A percentile compares a stretch with the other conserved stretches of the same genome.
Evolutionary conservation across 1,140 invertebrate genomes (phyloP).

Genomic region (Eupeodes corollae): DNA sequence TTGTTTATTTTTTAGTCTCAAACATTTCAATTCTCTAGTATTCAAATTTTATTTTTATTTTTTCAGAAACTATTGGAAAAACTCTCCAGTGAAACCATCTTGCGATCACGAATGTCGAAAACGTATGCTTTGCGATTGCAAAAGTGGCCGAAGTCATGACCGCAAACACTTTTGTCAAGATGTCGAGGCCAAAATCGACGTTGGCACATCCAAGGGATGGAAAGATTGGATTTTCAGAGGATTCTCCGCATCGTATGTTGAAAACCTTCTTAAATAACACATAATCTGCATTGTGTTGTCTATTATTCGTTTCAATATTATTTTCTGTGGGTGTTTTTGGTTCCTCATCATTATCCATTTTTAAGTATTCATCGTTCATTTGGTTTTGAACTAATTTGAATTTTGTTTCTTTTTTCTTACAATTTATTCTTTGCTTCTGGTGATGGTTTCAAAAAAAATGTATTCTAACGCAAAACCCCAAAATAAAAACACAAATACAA

Average conservation of each 20-base stretch:
- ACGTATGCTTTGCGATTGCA: constrained; percentile 70
- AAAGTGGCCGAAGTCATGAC: constrained; percentile 76
- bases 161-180: constrained; percentile 68
- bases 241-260: constrained; percentile 71
- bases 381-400: background rate
- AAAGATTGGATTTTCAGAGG: constrained; percentile 75
- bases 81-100: constrained; percentile 61
- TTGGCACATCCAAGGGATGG: constrained; percentile 60
- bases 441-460: background rate
- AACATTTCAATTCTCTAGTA: no score
- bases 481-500: no score
- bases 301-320: background rate
- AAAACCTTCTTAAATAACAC: background rate
- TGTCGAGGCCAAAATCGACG: constrained; percentile 66
- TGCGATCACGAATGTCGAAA: constrained; percentile 78
- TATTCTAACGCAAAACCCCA: no score
- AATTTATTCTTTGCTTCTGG: background rate
- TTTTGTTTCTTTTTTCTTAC: background rate
- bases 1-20: background rate
- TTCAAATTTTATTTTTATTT: constrained; percentile 4
- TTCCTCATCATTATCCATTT: background rate
- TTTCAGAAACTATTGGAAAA: constrained; percentile 74
- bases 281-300: background rate
- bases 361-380: background rate
- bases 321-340: background rate